Evolutionary conservation across 1,140 invertebrate species (phyloP).

Genomic region (Lethrus apterus): DNA sequence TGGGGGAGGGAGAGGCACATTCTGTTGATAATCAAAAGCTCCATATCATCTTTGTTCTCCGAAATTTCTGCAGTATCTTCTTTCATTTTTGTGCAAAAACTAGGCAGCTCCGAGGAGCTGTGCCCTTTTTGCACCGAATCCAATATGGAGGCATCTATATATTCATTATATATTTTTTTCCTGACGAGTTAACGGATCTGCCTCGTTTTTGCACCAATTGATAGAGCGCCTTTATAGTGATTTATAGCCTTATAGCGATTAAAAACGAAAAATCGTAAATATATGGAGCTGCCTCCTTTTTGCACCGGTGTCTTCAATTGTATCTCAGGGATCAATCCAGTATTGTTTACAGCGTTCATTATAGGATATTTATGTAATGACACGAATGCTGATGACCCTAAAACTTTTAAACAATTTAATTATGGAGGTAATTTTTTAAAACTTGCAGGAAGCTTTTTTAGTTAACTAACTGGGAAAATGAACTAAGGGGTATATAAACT

Average conservation of each 20-base stretch:
- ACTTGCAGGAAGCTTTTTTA: too few relatives aligned
- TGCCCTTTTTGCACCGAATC: conserved; percentile 13
- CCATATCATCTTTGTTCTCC: conserved; percentile 18
- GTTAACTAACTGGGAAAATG: too few relatives aligned
- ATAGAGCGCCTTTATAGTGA: conserved; percentile 13
- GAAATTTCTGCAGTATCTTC: conserved; percentile 16
- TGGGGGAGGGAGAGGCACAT: conserved; percentile 15
- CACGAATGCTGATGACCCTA: too few relatives aligned
- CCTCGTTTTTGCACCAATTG: conserved; percentile 10
- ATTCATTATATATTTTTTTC: conserved; percentile 10
- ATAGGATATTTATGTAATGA: too few relatives aligned
- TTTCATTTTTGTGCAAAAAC: conserved; percentile 18
- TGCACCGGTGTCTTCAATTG: too few relatives aligned
- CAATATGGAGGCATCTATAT: conserved; percentile 12
- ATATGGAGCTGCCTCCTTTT: too few relatives aligned
- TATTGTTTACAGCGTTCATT: too few relatives aligned
- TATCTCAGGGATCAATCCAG: too few relatives aligned
- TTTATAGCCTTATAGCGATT: conserved; percentile 9
- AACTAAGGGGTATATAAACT: too few relatives aligned
- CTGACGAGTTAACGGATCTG: conserved; percentile 11
- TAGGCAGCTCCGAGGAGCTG: conserved; percentile 7
- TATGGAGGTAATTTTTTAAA: too few relatives aligned
- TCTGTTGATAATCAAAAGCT: conserved; percentile 15
- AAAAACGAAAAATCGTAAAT: too few relatives aligned
- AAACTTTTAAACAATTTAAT: too few relatives aligned